Percentiles rank a stretch among this genome's conserved stretches.
phyloP scores from a whole-genome alignment of 2,113 vertebrate genomes.

The Phoenicopterus ruber region DNA sequence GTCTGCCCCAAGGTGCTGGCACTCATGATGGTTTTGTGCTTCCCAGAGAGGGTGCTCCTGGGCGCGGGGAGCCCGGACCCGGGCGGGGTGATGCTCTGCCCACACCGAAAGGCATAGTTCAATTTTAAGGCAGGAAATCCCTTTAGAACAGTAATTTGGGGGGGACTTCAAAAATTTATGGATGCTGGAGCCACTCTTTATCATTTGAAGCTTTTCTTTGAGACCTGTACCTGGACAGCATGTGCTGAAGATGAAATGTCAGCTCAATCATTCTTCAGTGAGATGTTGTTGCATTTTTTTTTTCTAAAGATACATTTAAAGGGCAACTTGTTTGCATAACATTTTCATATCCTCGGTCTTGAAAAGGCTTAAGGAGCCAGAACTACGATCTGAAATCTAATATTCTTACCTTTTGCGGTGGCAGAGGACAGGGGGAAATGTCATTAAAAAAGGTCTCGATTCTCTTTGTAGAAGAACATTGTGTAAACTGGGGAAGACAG shows the following conservation, averaged over 20 bases:
- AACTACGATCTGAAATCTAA: background rate
- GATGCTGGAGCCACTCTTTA: background rate
- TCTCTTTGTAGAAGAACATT: background rate
- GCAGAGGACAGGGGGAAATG: background rate
- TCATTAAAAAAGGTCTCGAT: background rate
- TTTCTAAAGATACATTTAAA: conserved; percentile 30
- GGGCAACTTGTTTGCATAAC: conserved; percentile 27
- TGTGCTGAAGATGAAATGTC: background rate
- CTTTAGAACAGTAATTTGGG: background rate
- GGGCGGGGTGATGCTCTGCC: background rate
- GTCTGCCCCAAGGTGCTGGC: background rate
- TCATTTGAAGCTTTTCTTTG: background rate
- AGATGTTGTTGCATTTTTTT: background rate
- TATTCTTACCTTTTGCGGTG: background rate
- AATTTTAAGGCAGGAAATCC: background rate
- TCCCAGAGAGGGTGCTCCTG: background rate
- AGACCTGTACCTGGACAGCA: background rate
- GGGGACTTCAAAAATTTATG: background rate
- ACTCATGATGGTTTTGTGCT: background rate
- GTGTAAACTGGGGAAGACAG: background rate
- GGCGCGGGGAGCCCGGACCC: accelerated
- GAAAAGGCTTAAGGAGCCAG: background rate
- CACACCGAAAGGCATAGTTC: background rate
- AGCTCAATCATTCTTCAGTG: conserved; percentile 27
- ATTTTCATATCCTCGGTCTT: background rate